These are phyloP conservation scores for Drosophila mauritiana DNA, from an alignment of 1,140 invertebrate species.

Conservation along the genomic window DNA sequence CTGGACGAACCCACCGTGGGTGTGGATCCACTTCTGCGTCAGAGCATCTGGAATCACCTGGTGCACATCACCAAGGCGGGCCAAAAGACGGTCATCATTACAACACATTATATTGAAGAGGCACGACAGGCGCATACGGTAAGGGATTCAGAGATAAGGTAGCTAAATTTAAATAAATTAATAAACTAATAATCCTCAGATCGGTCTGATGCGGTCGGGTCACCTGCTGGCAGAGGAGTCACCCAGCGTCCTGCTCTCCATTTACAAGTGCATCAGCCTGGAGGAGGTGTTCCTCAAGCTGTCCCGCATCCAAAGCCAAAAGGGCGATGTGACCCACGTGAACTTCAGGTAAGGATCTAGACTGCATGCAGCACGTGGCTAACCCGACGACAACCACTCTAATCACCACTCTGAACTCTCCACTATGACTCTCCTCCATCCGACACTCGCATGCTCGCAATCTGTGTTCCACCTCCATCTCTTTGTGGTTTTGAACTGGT, in stretches of 20 bases:
- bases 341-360: slow-evolving; percentile 79
- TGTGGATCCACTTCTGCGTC: slow-evolving; percentile 94
- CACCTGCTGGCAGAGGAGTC: slow-evolving; percentile 96
- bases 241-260: slow-evolving; percentile 92
- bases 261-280: slow-evolving; percentile 93
- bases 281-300: slow-evolving; percentile 98
- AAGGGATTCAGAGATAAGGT: slow-evolving; percentile 64
- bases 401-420: slow-evolving; percentile 24
- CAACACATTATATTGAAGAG: slow-evolving; percentile 97
- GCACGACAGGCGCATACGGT: slow-evolving; percentile 94
- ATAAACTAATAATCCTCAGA: slow-evolving; percentile 86
- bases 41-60: slow-evolving; percentile 97
- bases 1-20: slow-evolving; percentile 98
- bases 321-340: slow-evolving; percentile 77
- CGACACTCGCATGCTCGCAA: slow-evolving; percentile 72
- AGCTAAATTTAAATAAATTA: slow-evolving; percentile 11
- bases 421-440: slow-evolving; percentile 36
- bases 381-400: slow-evolving; percentile 28
- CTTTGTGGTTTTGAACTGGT: slow-evolving; percentile 31
- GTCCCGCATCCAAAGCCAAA: slow-evolving; percentile 87
- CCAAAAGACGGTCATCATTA: slow-evolving; percentile 95
- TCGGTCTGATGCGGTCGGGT: slow-evolving; percentile 97
- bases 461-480: slow-evolving; percentile 64
- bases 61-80: slow-evolving; percentile 92
- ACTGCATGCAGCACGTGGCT: slow-evolving; percentile 50